Conservation (phyloP, 2,113 vertebrate species). For the Albula glossodonta region DNA sequence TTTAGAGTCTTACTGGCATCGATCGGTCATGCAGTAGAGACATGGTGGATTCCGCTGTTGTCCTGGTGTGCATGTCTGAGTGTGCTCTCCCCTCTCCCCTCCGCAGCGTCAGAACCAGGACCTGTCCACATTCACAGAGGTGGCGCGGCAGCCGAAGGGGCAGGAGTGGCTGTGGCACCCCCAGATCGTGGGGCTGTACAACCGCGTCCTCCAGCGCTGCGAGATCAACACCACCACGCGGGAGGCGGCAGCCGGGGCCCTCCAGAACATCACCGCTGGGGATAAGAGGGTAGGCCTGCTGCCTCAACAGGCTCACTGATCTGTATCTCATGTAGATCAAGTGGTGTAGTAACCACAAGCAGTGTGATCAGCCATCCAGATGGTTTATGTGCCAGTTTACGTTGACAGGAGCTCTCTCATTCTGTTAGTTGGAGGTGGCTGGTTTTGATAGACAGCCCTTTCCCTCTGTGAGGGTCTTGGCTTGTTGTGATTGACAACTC, state of each 20-base stretch:
- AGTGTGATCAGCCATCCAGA: too few relatives aligned
- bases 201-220: conserved; percentile 79
- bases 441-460: too few relatives aligned
- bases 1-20: background rate
- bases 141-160: conserved; percentile 83
- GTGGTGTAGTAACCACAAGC: background rate
- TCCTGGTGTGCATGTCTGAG: background rate
- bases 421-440: conserved; percentile 53
- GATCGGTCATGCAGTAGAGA: background rate
- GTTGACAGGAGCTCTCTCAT: background rate
- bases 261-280: conserved; percentile 92
- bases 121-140: conserved; percentile 80
- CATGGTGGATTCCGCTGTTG: background rate
- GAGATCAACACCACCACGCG: conserved; percentile 77
- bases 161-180: conserved; percentile 97
- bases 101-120: conserved; percentile 72
- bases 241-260: conserved; percentile 83
- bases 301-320: background rate
- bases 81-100: background rate
- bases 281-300: conserved; percentile 77
- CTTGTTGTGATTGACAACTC: too few relatives aligned
- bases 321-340: background rate
- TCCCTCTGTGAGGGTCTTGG: too few relatives aligned
- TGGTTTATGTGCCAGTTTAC: too few relatives aligned
- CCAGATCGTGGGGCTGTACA: conserved; percentile 82